These are phyloP conservation scores for Rattus rattus DNA, from an alignment of 2,113 vertebrate species.

Conservation along the genomic window DNA sequence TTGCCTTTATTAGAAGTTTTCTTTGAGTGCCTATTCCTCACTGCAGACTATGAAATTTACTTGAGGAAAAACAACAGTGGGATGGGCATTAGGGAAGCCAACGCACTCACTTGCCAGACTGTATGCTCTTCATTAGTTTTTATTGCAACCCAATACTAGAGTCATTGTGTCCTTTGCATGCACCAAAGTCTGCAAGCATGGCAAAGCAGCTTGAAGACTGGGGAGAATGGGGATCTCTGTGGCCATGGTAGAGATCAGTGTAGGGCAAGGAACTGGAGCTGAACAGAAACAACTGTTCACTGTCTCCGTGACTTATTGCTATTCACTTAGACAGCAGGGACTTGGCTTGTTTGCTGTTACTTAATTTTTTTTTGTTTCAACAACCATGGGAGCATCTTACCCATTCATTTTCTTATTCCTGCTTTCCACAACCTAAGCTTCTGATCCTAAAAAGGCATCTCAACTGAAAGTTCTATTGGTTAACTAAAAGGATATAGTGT, in stretches of 20 bases:
- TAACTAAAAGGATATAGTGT: not conserved
- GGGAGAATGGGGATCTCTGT: not conserved
- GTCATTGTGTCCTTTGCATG: not conserved
- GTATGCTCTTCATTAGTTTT: not conserved
- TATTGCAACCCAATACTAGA: not conserved
- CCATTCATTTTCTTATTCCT: not conserved
- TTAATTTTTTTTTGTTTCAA: not conserved
- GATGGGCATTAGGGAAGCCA: not conserved
- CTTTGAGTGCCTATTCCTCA: not conserved
- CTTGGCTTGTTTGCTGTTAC: not conserved
- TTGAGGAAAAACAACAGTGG: not conserved
- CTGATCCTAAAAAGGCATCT: not conserved
- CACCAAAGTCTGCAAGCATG: not conserved
- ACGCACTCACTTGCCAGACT: not conserved
- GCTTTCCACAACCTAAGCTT: not conserved
- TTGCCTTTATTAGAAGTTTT: constrained; percentile 3
- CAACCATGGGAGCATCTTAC: not conserved
- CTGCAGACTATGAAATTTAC: not conserved
- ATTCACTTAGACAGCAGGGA: not conserved
- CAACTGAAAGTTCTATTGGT: not conserved
- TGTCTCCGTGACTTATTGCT: constrained; percentile 55
- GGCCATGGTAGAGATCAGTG: not conserved
- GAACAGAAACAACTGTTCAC: constrained; percentile 59
- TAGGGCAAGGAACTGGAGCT: constrained; percentile 39
- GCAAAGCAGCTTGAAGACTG: not conserved